Evolutionary conservation across 2,113 vertebrate species (phyloP), one percentile per base, ranked within the genome.

Genomic region (Oncorhynchus kisutch): DNA sequence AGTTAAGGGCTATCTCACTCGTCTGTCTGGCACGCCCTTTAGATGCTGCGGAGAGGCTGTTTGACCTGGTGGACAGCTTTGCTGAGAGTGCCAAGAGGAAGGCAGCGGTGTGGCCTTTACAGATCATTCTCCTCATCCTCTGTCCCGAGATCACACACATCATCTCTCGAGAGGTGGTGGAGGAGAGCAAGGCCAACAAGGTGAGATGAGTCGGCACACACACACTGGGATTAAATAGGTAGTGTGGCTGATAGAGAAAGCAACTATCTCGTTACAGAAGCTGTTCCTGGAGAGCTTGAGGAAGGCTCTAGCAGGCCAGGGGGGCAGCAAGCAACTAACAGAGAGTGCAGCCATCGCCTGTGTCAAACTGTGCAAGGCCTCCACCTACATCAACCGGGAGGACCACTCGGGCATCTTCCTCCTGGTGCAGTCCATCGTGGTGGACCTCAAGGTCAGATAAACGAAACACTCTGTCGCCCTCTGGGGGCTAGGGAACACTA

Each of bases 341-440:
- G 98, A 99, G 83, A 99, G 97, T 22, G 97, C 98, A 24, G 98
- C 97, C 39, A 95, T 99, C 5, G 97, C 98, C 80, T 98, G 97
- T 78, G 98, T 99, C 20, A 99, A 99, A 82, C 90, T 99, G 49
- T 99, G 97, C 87, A 99, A 99, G 93, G 98, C 97, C 5, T 99
- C 96, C 60, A 99, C 97, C 16, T 99, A 99, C 81, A 98, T 99
- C 91, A 99, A 97, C 82, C 99, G 98, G 98, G 97, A 99, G 83
- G 98, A 99, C 79, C 96, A 99, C 82, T 99, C 97, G 0, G 96
- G 98, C 84, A 99, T 99, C 78, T 99, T 99, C 88, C 94, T 96
- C 2, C 88, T 99, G 1, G 97, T 99, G 74, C 96, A 99, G 92
- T 98, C 97, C 85, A 98, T 99, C 85, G 96, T 99, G 65, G 92